Evolutionary conservation across 2,888 invertebrate genomes (phyloP), one percentile per base, ranked within the genome.

Genomic region (Neoitamus cyanurus): DNA sequence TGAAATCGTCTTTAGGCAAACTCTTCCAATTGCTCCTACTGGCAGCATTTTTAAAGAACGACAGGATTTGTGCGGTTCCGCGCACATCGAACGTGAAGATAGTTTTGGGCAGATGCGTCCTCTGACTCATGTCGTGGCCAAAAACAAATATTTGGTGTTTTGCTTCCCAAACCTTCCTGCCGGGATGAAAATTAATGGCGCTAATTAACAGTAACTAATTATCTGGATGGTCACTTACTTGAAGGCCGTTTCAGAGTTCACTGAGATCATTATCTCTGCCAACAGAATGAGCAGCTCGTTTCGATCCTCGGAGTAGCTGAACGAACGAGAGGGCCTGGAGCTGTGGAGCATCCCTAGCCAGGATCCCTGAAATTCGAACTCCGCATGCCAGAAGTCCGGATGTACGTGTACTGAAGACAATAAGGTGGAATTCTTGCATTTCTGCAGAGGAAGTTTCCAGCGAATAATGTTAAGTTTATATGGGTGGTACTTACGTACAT

Each of bases 211-310:
- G 6, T 15, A 20, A 48, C n/a, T 48, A 58, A 58, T 58, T 9
- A 58, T 42, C 6, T 15, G 0, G 42, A 42, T n/a, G n/a, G 42
- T 42, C 20, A 85, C 87, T 87, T 87, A 89, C 88, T 88, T 88
- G 20, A 88, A 88, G 5, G 88, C 86, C 20, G 75, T 86, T 5
- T 87, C 86, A 0, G 87, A 88, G 9, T 87, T 86, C 34, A 87
- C 87, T 1, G 88, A 87, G 31, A 88, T 88, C 68, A 88, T 80
- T 85, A 89, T 88, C 84, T 88, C 88, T 5, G 88, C 85, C 3
- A 89, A 85, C 4, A 90, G 88, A n/a, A 88, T 87, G 30, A 90
- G 69, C 0, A 90, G 83, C 36, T 88, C 88, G 7, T 85, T 85
- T 0, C 88, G 87, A 46, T 89, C 88, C 0, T 88, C 83, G 3